Evolutionary conservation across 2,888 invertebrate species (phyloP).

Genomic region (Prostheceraeus crozeri): DNA sequence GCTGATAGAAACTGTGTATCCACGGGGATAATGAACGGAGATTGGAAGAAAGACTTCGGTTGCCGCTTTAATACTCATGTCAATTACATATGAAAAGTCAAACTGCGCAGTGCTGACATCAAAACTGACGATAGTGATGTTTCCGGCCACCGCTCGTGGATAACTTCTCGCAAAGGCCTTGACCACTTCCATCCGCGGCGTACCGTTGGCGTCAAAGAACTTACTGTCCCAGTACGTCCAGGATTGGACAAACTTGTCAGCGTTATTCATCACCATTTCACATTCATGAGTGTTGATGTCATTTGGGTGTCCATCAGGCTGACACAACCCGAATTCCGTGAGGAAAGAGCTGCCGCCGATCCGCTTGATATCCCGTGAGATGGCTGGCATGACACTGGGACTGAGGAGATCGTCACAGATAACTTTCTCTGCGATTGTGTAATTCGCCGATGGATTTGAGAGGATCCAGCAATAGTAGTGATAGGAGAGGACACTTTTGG

Average conservation of each 20-base stretch:
- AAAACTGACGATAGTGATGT: conserved; percentile 41
- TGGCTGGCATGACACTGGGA: conserved; percentile 21
- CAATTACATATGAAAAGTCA: conserved; percentile 38
- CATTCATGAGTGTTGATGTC: conserved; percentile 43
- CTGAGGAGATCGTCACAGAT: conserved; percentile 45
- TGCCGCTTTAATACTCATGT: conserved; percentile 39
- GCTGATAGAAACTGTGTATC: conserved; percentile 36
- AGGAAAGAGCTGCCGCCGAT: conserved; percentile 45
- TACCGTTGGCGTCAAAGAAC: conserved; percentile 43
- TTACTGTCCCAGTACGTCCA: conserved; percentile 48
- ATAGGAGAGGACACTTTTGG: conserved; percentile 43
- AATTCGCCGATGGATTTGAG: conserved; percentile 29
- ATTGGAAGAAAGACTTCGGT: conserved; percentile 45
- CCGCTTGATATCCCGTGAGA: conserved; percentile 37
- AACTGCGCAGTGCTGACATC: conserved; percentile 40
- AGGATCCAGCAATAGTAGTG: conserved; percentile 48
- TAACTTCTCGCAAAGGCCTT: conserved; percentile 43
- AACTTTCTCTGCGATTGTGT: conserved; percentile 38
- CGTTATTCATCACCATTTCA: conserved; percentile 42
- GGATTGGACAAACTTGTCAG: conserved; percentile 45
- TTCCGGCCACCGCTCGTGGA: conserved; percentile 44
- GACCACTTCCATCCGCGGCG: conserved; percentile 37
- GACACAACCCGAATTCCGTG: conserved; percentile 47
- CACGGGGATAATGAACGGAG: conserved; percentile 42
- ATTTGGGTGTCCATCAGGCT: conserved; percentile 41